A percentile compares a stretch with the other conserved stretches of the same genome.
Evolutionary conservation across 2,113 vertebrate species (phyloP).

Genomic region (Perognathus longimembris): DNA sequence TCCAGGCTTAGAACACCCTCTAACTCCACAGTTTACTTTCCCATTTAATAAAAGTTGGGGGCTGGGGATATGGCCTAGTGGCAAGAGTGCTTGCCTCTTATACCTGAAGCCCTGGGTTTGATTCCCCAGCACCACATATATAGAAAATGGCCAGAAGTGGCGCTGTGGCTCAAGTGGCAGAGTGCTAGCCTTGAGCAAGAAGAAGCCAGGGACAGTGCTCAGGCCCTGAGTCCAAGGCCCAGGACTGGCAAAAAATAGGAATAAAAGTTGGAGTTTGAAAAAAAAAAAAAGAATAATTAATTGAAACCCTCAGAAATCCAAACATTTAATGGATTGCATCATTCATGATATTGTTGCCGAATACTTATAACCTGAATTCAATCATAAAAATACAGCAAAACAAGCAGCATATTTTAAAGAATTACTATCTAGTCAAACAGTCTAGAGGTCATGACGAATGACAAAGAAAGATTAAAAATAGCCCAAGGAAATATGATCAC

Average conservation of each 20-base stretch:
- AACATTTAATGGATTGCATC: neutral
- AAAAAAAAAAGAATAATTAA: neutral
- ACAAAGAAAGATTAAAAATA: neutral
- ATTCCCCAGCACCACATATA: too few relatives aligned
- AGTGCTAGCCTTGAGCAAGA: too few relatives aligned
- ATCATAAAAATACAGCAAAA: neutral
- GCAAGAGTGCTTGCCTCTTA: too few relatives aligned
- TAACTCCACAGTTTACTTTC: neutral
- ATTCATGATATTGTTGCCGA: neutral
- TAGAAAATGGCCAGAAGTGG: too few relatives aligned
- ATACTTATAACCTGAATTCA: neutral
- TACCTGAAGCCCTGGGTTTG: too few relatives aligned
- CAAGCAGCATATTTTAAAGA: neutral
- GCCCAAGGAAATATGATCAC: neutral
- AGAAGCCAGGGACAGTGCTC: too few relatives aligned
- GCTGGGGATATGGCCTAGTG: too few relatives aligned
- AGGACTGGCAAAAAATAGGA: too few relatives aligned
- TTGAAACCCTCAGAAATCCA: neutral
- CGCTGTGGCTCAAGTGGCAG: too few relatives aligned
- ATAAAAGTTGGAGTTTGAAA: too few relatives aligned
- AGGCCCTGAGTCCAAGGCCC: too few relatives aligned
- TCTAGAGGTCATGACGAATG: neutral
- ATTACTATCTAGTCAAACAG: neutral
- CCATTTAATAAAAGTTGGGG: neutral
- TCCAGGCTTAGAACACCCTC: neutral